A percentile compares a stretch with the other conserved stretches of the same genome.
phyloP scores from a whole-genome alignment of 2,113 vertebrate species.

The Erpornis zantholeuca region DNA sequence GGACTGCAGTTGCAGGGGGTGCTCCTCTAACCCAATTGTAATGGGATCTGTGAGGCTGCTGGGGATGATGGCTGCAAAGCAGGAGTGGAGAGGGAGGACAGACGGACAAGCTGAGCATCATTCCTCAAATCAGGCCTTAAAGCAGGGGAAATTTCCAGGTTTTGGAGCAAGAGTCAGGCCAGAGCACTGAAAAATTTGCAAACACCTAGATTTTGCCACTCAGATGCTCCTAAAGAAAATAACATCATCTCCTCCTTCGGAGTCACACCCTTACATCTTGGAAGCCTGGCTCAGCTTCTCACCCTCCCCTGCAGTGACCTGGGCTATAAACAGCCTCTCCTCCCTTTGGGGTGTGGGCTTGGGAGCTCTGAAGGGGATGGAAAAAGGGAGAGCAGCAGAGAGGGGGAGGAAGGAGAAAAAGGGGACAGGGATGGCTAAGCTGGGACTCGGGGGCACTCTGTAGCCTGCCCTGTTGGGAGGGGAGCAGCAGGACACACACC shows the following conservation, averaged over 20 bases:
- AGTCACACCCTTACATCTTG: background rate
- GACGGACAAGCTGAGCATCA: background rate
- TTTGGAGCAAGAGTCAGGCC: background rate
- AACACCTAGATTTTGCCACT: background rate
- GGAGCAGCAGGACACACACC: too few relatives aligned
- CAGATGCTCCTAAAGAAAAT: background rate
- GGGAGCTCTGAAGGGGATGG: background rate
- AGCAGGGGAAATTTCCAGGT: background rate
- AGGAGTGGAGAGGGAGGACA: background rate
- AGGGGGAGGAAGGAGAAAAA: background rate
- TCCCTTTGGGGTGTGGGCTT: fast-evolving
- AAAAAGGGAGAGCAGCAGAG: background rate
- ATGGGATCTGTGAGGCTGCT: background rate
- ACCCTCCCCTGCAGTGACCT: background rate
- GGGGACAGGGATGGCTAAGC: too few relatives aligned
- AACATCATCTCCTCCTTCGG: background rate
- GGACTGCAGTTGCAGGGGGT: background rate
- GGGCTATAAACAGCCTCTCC: background rate
- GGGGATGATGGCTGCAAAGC: background rate
- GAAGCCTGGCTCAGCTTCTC: background rate
- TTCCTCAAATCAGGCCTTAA: background rate
- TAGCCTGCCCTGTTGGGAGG: background rate
- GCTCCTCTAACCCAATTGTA: background rate
- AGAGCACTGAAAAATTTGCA: background rate
- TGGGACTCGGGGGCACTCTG: fast-evolving